Evolutionary conservation across 2,113 vertebrate genomes (phyloP), one percentile per base, ranked within the genome.

Genomic region (Eidolon helvum): DNA sequence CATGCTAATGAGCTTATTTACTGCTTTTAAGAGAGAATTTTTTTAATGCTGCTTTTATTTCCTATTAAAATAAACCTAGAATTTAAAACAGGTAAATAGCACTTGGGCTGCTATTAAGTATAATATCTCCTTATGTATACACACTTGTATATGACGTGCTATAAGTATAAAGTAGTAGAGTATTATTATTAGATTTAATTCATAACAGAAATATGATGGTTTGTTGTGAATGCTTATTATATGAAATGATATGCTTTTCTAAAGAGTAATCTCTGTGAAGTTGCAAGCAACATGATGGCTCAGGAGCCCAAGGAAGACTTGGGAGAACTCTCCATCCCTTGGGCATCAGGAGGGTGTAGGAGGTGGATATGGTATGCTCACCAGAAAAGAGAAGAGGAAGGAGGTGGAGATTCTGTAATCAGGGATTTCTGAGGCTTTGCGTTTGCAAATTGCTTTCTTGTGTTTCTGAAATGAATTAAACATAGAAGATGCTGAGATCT

Each of bases 381-480:
- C 89, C 50, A 38, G 90, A 92, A 94, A 97, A 43, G 68, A 65
- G 77, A 65, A 92, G 94, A 57, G 69, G 53, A 85, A 97, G 84
- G 87, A 96, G 78, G 95, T 94, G 79, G 93, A 85, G 95, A 96
- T 5, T 95, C 88, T 87, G 75, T 61, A 96, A 94, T 43, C 96
- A 71, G 96, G 94, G 97, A 97, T 98, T 98, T 98, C 97, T 91
- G 97, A 97, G 97, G 97, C 98, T 98, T 98, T 96, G 94, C 97
- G 45, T 84, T 43, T 95, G 96, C 93, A 98, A 98, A 98, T 98
- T 98, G 98, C 96, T 98, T 97, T 95, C 97, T 96, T 79, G 96
- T 98, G 95, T 97, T 98, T 97, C 97, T 96, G 97, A 98, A 98
- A 98, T 98, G 98, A 98, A 98, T 98, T 98, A 98, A 98, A 97